Percentiles rank a stretch among this genome's conserved stretches.
phyloP scores from a whole-genome alignment of 2,888 invertebrate species.

The Aphidius colemani region DNA sequence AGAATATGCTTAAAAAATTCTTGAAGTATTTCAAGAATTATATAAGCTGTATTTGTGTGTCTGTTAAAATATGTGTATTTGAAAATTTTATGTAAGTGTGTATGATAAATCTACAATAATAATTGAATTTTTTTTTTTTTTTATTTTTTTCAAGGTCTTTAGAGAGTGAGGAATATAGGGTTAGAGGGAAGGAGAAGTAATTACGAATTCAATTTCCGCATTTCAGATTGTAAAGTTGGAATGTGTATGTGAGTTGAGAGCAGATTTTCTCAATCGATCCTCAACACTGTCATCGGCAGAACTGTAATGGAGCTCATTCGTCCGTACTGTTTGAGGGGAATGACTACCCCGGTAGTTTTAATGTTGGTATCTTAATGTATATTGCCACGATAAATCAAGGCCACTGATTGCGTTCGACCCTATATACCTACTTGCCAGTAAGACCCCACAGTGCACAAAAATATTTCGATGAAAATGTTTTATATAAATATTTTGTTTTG shows the following conservation, averaged over 20 bases:
- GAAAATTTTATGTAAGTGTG: no score
- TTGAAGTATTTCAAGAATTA: neutral
- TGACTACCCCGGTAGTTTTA: slow-evolving; percentile 58
- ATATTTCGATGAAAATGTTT: slow-evolving; percentile 25
- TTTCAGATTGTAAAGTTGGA: neutral
- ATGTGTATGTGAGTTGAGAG: neutral
- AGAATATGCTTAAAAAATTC: neutral
- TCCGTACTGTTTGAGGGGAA: slow-evolving; percentile 26
- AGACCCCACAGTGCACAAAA: slow-evolving; percentile 26
- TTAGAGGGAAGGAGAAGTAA: slow-evolving; percentile 1
- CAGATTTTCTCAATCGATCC: slow-evolving; percentile 37
- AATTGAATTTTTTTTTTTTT: no score
- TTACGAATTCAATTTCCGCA: slow-evolving; percentile 15
- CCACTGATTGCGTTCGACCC: slow-evolving; percentile 59
- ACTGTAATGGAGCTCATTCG: slow-evolving; percentile 45
- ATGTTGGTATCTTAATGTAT: slow-evolving; percentile 61
- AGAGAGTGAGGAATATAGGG: neutral
- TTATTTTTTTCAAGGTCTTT: no score
- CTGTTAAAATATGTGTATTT: no score
- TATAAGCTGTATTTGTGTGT: neutral
- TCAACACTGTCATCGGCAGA: slow-evolving; percentile 39
- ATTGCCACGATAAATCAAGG: slow-evolving; percentile 60
- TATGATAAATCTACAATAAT: no score
- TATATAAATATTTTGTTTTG: slow-evolving; percentile 37
- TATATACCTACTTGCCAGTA: slow-evolving; percentile 24